Base-by-base conservation (phyloP, 2,888 invertebrate genomes). In the Dimorphilus gyrociliatus region DNA sequence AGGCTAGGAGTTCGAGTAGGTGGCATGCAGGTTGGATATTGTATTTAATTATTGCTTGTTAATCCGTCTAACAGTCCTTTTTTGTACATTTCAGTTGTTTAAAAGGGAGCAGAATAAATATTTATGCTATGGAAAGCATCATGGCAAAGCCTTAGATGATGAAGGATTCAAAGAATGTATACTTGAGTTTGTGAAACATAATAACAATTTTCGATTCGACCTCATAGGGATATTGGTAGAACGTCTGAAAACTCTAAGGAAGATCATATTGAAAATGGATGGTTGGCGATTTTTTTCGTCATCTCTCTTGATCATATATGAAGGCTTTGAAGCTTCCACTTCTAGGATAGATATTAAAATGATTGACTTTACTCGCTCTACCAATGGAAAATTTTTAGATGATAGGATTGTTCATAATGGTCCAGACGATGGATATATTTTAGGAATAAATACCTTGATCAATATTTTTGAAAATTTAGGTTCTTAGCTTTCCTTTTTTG, bases 211-310 rank as follows among this genome's bases (percentile, higher is more conserved):
- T 31, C 44, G 58, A 7, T 25, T 32, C 35, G 66, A 48, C 40
- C 50, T 49, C 47, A 58, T 69, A n/a, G 45, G 55, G 8, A 55
- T 58, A n/a, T 54, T 69, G n/a, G 46, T 68, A 3, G 48, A 54
- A 27, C 53, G 57, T 27, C 50, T 69, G 10, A 47, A 57, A 27
- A 49, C 60, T 32, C 50, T 69, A 16, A 47, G 56, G 27, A 37
- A 44, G 10, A 50, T 58, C 25, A 46, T 69, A 7, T 40, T 53
- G 25, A 48, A 52, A 21, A 60, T 65, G 36, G 59, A 65, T 28
- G 61, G 67, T 30, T 66, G 65, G 48, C 57, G 70, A 8, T 69
- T 70, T 47, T 70, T 69, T 49, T 69, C 69, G 7, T 67, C 68
- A 37, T 70, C 69, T 2, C 51, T 70, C 30, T 57, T 70, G 3